Base-by-base conservation (phyloP, 2,888 invertebrate species). In the Papilio demoleus region DNA sequence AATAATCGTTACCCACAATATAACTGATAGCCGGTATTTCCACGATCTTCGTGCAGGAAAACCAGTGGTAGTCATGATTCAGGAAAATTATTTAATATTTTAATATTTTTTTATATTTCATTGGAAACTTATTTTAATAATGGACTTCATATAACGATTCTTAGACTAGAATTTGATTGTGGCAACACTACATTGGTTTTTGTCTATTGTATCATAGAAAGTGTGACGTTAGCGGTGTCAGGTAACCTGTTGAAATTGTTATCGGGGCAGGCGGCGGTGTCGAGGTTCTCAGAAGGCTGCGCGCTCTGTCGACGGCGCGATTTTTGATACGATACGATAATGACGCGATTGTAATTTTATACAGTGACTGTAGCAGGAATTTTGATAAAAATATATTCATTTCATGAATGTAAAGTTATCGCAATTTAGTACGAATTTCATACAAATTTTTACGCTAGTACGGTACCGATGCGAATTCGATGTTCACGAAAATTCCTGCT, bases 201-300 rank as follows among this genome's bases (percentile, higher is more conserved):
- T 2, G 19, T 22, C 45, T 47, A 47, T 47, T 22, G 12, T 12
- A 2, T 4, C 45, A 45, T 19, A 45, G 19, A 38, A 38, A 38
- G 38, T 38, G 12, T 19, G 19, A 9, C 47, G 11, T 24, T 47
- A 12, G 22, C 47, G 24, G 22, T 47, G 22, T 47, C 47, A 14
- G 47, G 22, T 47, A 47, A 12, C 47, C 47, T 24, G 14, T 5
- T 22, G 50, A 24, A 50, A 24, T 50, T 50, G 12, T 24, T 12
- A 24, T 14, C 22, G 22, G 24, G 24, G 50, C 22, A 24, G 50
- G 50, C 50, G 47, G 24, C 50, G 50, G 24, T 47, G 47, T 50
- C 50, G 14, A 22, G 19, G 8, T 50, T 50, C 50, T 50, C 24
- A 50, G 50, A 50, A 50, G 50, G 24, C 24, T 14, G 50, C 50